These are phyloP conservation scores for Radopholus similis DNA, from an alignment of 1,140 invertebrate species.

Conservation along the genomic window DNA sequence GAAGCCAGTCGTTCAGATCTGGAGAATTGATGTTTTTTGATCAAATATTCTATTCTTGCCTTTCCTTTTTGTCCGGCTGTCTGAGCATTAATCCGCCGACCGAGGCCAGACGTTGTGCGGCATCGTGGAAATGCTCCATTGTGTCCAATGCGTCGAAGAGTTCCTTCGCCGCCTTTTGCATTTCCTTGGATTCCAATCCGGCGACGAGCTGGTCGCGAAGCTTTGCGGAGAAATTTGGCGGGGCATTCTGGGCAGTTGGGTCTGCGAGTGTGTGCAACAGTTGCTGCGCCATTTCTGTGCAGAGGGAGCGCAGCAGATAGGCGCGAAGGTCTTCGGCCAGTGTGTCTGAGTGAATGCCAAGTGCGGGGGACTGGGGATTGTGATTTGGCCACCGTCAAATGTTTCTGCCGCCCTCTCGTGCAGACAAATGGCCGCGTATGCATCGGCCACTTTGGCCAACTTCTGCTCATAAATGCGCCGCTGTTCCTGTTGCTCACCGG, in stretches of 20 bases:
- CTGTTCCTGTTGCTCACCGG: slow-evolving; percentile 13
- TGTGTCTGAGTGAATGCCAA: slow-evolving; percentile 24
- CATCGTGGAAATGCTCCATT: slow-evolving; percentile 31
- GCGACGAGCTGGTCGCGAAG: slow-evolving; percentile 15
- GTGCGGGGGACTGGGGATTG: not conserved
- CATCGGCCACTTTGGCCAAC: not conserved
- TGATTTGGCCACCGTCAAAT: slow-evolving; percentile 19
- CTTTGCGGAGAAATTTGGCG: slow-evolving; percentile 7
- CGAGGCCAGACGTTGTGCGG: slow-evolving; percentile 18
- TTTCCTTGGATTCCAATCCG: slow-evolving; percentile 13
- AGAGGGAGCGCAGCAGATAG: slow-evolving; percentile 28
- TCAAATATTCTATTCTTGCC: slow-evolving; percentile 10
- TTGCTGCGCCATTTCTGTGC: slow-evolving; percentile 25
- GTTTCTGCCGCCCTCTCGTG: slow-evolving; percentile 28
- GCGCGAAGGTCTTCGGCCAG: slow-evolving; percentile 20
- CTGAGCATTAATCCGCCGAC: slow-evolving; percentile 24
- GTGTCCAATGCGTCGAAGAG: slow-evolving; percentile 28
- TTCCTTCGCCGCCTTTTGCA: slow-evolving; percentile 11
- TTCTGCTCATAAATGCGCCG: slow-evolving; percentile 22
- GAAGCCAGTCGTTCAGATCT: not conserved
- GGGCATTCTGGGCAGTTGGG: not conserved
- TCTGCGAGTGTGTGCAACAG: slow-evolving; percentile 26
- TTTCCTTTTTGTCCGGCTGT: slow-evolving; percentile 39
- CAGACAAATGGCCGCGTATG: slow-evolving; percentile 32
- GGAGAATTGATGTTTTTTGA: not conserved